Conservation (phyloP, 2,797 vertebrate genomes). For the Pseudochirops corinnae region DNA sequence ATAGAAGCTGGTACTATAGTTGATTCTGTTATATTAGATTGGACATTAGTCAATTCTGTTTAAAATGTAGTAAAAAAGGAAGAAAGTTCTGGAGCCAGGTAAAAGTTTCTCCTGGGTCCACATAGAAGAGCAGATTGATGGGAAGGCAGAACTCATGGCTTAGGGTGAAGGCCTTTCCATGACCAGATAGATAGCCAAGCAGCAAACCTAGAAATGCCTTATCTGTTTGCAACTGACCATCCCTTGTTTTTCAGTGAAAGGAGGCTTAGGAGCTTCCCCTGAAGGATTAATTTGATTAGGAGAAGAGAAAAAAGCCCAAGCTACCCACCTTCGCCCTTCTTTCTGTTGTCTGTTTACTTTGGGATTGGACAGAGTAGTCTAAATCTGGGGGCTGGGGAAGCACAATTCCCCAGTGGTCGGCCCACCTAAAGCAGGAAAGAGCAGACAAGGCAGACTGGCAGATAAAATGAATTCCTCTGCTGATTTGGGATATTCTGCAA, state of each 20-base stretch:
- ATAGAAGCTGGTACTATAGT: background rate
- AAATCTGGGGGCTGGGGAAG: slow-evolving; percentile 41
- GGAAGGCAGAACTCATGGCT: background rate
- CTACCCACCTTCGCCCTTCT: slow-evolving; percentile 17
- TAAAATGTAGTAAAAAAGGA: background rate
- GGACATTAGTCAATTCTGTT: background rate
- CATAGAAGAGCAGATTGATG: background rate
- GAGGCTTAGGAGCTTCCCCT: background rate
- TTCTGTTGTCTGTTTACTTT: slow-evolving; percentile 43
- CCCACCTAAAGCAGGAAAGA: slow-evolving; percentile 33
- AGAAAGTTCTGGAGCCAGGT: too few relatives aligned
- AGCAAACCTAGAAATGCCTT: background rate
- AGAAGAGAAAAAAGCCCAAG: background rate
- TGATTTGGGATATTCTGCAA: slow-evolving; percentile 26
- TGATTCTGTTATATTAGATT: background rate
- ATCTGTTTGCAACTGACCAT: background rate
- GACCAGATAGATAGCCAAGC: background rate
- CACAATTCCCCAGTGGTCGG: slow-evolving; percentile 39
- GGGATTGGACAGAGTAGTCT: slow-evolving; percentile 23
- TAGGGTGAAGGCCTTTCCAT: background rate
- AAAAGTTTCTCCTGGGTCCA: too few relatives aligned
- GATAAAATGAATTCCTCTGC: slow-evolving; percentile 13
- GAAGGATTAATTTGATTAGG: slow-evolving; percentile 36
- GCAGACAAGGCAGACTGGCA: slow-evolving; percentile 5
- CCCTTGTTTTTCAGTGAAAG: background rate